Percentiles rank a stretch among this genome's conserved stretches.
phyloP scores from a whole-genome alignment of 2,113 vertebrate genomes.

The Pomatorhinus ruficollis region DNA sequence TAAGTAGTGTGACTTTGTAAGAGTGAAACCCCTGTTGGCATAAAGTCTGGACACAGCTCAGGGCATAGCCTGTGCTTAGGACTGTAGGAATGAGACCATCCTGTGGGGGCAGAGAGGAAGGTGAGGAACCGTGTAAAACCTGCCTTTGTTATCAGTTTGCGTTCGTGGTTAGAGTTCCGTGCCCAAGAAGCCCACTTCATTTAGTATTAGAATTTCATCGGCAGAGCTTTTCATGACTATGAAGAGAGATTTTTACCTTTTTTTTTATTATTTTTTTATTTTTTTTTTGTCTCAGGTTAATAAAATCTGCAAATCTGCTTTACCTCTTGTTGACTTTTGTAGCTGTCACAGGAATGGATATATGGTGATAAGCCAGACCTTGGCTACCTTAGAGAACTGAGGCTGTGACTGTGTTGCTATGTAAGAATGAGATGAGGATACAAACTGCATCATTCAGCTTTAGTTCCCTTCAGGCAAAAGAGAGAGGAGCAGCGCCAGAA shows the following conservation, averaged over 20 bases:
- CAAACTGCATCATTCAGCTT: background rate
- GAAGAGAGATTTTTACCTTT: background rate
- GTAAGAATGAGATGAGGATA: background rate
- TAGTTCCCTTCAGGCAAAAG: background rate
- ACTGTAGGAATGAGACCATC: background rate
- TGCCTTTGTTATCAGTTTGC: background rate
- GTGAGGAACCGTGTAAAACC: background rate
- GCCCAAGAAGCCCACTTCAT: background rate
- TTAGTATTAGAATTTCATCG: background rate
- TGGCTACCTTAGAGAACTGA: fast-evolving
- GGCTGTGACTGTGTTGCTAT: background rate
- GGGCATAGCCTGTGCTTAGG: background rate
- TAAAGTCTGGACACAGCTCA: background rate
- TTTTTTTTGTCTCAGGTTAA: background rate
- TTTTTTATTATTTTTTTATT: too few relatives aligned
- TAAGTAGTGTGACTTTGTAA: background rate
- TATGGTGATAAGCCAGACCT: background rate
- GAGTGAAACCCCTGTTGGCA: background rate
- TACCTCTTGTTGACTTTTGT: background rate
- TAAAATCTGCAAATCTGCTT: background rate
- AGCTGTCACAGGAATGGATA: background rate
- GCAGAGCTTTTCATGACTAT: background rate
- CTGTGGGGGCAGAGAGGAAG: background rate
- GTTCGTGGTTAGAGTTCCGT: background rate
- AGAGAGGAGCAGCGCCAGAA: background rate